phyloP scores from a whole-genome alignment of 1,140 invertebrate genomes.

The Habropoda laboriosa region DNA sequence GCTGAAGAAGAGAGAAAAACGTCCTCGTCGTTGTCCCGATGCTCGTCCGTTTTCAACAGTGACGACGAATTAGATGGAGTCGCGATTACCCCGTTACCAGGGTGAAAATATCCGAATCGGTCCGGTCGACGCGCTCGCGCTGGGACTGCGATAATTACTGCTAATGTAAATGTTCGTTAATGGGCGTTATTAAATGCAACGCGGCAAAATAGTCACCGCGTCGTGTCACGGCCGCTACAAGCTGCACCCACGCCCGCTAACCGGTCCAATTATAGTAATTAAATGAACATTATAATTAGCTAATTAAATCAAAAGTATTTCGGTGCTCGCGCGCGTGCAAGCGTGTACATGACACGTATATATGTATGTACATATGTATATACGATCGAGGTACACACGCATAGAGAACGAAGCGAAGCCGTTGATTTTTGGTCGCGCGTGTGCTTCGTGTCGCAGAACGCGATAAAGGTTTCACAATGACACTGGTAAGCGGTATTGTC shows the following conservation, averaged over 20 bases:
- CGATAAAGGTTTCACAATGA: slow-evolving; percentile 50
- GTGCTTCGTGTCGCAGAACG: slow-evolving; percentile 6
- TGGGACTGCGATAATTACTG: slow-evolving; percentile 74
- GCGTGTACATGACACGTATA: not conserved
- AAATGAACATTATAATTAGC: slow-evolving; percentile 73
- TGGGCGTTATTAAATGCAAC: slow-evolving; percentile 80
- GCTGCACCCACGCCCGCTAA: slow-evolving; percentile 69
- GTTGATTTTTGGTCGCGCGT: slow-evolving; percentile 17
- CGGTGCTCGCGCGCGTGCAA: slow-evolving; percentile 2
- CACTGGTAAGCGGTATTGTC: slow-evolving; percentile 53
- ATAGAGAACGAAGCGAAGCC: too few relatives aligned
- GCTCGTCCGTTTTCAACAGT: not conserved
- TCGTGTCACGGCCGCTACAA: slow-evolving; percentile 41
- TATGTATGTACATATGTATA: too few relatives aligned
- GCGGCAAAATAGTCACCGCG: slow-evolving; percentile 71
- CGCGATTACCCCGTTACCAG: slow-evolving; percentile 35
- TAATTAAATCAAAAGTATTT: slow-evolving; percentile 70
- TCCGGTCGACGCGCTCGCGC: slow-evolving; percentile 25
- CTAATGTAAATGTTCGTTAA: slow-evolving; percentile 79
- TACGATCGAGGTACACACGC: too few relatives aligned
- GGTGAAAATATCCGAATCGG: slow-evolving; percentile 59
- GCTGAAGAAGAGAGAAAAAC: not conserved
- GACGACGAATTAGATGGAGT: not conserved
- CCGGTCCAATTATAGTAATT: slow-evolving; percentile 75
- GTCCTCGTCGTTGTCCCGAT: not conserved